Evolutionary conservation across 2,113 vertebrate genomes (phyloP), one percentile per base, ranked within the genome.

Genomic region (Albula glossodonta): DNA sequence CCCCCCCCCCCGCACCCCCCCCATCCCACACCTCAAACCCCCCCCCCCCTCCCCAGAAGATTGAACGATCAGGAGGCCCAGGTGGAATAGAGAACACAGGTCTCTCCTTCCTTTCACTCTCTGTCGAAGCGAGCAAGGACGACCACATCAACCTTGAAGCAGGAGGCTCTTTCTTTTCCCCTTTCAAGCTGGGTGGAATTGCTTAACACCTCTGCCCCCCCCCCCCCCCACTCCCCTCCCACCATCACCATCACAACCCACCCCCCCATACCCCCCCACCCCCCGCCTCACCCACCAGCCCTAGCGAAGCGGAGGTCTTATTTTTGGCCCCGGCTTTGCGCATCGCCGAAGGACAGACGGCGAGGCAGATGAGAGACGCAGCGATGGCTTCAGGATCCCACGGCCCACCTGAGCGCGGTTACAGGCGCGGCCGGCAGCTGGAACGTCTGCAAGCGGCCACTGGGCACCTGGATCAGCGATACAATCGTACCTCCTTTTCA

Each of bases 161-260:
- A 10, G 41, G 19, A 57, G 77, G 51, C 0, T 52, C 25, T 17
- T 0, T 50, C 49, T 15, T 7, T 66, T 66, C 31, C 8, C 78
- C 11, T 56, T 84, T 78, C n/a, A 51, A n/a, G 74, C 83, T 56
- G 83, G 19, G 78, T 2, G 15, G 83, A 84, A 57, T 84, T 79
- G n/a, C 66, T 77, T 52, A 11, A 52, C 51, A 41, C 22, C 83
- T 74, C 49, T 5, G 19, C 13, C 63, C 15, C n/a, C n/a, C n/a
- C n/a, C n/a, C n/a, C n/a, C n/a, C n/a, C 1, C 53, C 80, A 15
- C 51, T 52, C 22, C 4, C 80, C 31, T 41, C 31, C 31, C 31
- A 41, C 31, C 31, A 41, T 41, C 31, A 41, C 53, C 12, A 12
- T 56, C 53, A 56, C 1, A 56, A 56, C 7, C 6, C 12, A 12